phyloP scores from a whole-genome alignment of 2,888 invertebrate species.

The Acrocyrtus sp. region DNA sequence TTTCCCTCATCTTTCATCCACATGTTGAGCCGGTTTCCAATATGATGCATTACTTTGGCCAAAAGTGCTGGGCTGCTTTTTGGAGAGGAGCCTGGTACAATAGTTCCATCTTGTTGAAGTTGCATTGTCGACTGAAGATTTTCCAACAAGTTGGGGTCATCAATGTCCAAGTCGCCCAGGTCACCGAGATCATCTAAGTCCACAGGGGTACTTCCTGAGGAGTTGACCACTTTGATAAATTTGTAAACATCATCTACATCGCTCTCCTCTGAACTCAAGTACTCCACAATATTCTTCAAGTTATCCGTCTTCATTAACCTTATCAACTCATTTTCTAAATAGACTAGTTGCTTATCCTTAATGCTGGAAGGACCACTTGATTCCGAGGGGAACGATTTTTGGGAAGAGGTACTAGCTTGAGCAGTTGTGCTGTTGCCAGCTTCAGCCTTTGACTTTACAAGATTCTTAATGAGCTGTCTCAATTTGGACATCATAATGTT shows the following conservation, averaged over 20 bases:
- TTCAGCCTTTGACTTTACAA: slow-evolving; percentile 70
- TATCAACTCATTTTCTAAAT: slow-evolving; percentile 90
- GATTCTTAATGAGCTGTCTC: slow-evolving; percentile 91
- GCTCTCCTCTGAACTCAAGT: slow-evolving; percentile 92
- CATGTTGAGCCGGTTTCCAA: slow-evolving; percentile 85
- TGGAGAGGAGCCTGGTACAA: slow-evolving; percentile 62
- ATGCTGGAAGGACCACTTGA: slow-evolving; percentile 1
- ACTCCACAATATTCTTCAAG: slow-evolving; percentile 90
- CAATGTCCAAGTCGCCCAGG: slow-evolving; percentile 59
- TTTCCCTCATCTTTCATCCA: slow-evolving; percentile 83
- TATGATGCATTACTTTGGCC: slow-evolving; percentile 92
- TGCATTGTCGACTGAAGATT: slow-evolving; percentile 58
- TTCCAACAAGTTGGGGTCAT: slow-evolving; percentile 51
- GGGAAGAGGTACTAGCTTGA: background rate
- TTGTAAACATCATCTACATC: slow-evolving; percentile 94
- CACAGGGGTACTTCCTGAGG: slow-evolving; percentile 49
- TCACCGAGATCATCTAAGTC: slow-evolving; percentile 58
- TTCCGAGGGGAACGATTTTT: slow-evolving; percentile 1
- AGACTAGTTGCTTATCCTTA: slow-evolving; percentile 86
- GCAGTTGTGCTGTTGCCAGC: background rate
- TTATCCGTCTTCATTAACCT: slow-evolving; percentile 93
- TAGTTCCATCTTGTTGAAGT: slow-evolving; percentile 35
- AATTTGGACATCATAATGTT: slow-evolving; percentile 96
- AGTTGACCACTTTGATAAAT: slow-evolving; percentile 83
- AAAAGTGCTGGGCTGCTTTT: slow-evolving; percentile 84